Conservation (phyloP, 2,113 vertebrate genomes). For the Eulacestoma nigropectus region DNA sequence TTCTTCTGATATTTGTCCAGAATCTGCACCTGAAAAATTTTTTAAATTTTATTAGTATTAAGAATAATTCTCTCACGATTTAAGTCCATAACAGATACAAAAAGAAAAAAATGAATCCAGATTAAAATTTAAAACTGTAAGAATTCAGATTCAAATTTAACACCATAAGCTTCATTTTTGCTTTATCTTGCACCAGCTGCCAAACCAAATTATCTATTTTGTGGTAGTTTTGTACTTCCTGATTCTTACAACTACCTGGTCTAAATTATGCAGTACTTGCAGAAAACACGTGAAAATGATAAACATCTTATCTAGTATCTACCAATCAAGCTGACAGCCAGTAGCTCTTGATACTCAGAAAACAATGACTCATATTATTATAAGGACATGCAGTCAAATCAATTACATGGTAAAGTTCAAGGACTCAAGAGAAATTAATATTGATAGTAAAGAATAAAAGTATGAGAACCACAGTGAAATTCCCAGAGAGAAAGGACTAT, state of each 20-base stretch:
- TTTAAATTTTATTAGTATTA: neutral
- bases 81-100: neutral
- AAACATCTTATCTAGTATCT: neutral
- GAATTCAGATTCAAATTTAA: neutral
- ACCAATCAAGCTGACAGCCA: neutral
- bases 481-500: neutral
- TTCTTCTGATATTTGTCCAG: constrained; percentile 97
- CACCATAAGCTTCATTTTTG: neutral
- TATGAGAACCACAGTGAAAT: neutral
- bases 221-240: neutral
- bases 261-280: neutral
- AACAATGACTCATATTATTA: neutral
- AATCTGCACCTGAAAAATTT: constrained; percentile 86
- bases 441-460: neutral
- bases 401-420: neutral
- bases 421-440: neutral
- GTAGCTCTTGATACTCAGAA: neutral
- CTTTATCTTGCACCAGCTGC: neutral
- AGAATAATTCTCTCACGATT: neutral
- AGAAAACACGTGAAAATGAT: neutral
- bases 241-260: neutral
- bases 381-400: neutral
- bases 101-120: neutral
- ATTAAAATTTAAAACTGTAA: neutral
- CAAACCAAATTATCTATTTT: neutral